Evolutionary conservation across 2,888 invertebrate species (phyloP).

Genomic region (Pyrrhia umbra): DNA sequence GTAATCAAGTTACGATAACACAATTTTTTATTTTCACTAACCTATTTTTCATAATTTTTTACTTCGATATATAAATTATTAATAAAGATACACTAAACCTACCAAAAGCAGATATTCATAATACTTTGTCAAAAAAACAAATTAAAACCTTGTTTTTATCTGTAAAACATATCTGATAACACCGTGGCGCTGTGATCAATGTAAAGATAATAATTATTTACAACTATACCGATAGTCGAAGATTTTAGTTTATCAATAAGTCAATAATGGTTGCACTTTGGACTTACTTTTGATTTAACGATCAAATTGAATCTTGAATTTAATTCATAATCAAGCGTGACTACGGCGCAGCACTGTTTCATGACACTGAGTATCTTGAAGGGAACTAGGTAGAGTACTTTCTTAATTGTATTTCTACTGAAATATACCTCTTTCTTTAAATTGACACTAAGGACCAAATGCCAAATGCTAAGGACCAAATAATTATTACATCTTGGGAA

Average conservation of each 20-base stretch:
- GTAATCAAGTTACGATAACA: too few species aligned
- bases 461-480: too few species aligned
- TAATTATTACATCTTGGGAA: too few species aligned
- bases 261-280: conserved; percentile 39
- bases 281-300: conserved; percentile 24
- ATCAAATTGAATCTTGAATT: neutral
- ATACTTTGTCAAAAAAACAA: conserved; percentile 36
- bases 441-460: too few species aligned
- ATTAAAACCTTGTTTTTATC: conserved; percentile 47
- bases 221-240: conserved; percentile 28
- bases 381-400: too few species aligned
- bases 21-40: too few species aligned
- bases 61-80: neutral
- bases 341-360: neutral
- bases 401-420: too few species aligned
- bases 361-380: too few species aligned
- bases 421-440: too few species aligned
- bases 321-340: neutral
- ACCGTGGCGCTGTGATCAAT: conserved; percentile 44
- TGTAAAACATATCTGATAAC: conserved; percentile 33
- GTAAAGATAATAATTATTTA: conserved; percentile 33
- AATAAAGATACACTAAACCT: neutral
- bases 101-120: conserved; percentile 5
- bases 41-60: too few species aligned
- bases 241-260: conserved; percentile 40